Evolutionary conservation across 1,140 invertebrate species (phyloP), one percentile per base, ranked within the genome.

Genomic region (Diabrotica virgifera): DNA sequence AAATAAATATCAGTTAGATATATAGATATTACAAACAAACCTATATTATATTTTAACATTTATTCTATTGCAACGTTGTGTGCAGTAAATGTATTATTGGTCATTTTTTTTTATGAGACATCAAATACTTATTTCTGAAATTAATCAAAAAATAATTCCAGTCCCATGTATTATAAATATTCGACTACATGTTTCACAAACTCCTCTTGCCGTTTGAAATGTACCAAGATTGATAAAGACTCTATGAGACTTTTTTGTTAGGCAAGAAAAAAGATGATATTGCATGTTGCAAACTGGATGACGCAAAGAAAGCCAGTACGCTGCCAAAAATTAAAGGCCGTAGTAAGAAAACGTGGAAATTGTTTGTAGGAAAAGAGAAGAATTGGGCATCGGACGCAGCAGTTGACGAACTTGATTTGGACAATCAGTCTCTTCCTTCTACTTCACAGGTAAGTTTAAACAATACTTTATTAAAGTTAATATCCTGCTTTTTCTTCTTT

Each of bases 361-460:
- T 70, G 40, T 67, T 78, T 61, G 63, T 76, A 67, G 73, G 72
- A n/a, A 74, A 72, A 52, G 67, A 68, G 12, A 73, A 69, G 40
- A 64, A 67, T 46, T 78, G 77, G 77, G 70, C 71, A n/a, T 78
- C 76, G 11, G 74, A 78, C 51, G 71, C 69, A 3, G 74, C 70
- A 5, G 69, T 77, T 14, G 71, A 76, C 57, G 66, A 72, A 14
- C 52, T 63, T 38, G 59, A 74, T 24, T 54, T 63, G 40, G 74
- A 74, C 69, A 74, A 74, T 74, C 73, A 71, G 52, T 72, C 72
- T 24, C 57, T 75, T 66, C 74, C 77, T 11, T 77, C 77, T 68
- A 77, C 76, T 55, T 77, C 77, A 63, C 70, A 71, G 40, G 40
- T 46, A 46, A 8, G 40, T 46, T 46, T 46, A 46, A 46, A 46